A percentile compares a stretch with the other conserved stretches of the same genome.
These are phyloP conservation scores for Oreocharis arfaki DNA, from an alignment of 2,113 vertebrate genomes.

Conservation along the genomic window DNA sequence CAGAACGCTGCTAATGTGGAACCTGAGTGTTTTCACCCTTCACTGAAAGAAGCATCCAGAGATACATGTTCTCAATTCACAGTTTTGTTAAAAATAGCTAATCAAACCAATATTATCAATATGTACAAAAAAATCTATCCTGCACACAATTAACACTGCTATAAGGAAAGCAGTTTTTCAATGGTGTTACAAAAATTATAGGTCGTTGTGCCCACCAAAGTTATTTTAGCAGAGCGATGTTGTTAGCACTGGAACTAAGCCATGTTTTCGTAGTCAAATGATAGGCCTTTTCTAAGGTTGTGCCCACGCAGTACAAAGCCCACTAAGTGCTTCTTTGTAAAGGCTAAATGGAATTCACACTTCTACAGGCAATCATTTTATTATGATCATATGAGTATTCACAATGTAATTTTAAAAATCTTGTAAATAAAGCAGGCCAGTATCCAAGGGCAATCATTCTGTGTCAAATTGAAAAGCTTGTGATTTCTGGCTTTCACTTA, in stretches of 20 bases:
- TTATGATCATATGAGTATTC: conserved; percentile 50
- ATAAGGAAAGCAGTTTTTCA: conserved; percentile 2
- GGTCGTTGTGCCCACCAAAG: neutral
- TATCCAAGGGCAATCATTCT: conserved; percentile 18
- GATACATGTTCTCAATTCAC: neutral
- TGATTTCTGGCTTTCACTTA: conserved; percentile 45
- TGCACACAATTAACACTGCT: neutral
- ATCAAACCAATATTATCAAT: conserved; percentile 16
- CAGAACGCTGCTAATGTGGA: neutral
- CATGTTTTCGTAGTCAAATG: conserved; percentile 59
- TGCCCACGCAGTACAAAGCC: conserved; percentile 43
- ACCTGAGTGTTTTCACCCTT: neutral
- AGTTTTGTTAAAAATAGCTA: neutral
- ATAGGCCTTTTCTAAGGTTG: conserved; percentile 16
- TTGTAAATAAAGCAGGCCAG: conserved; percentile 24
- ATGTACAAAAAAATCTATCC: neutral
- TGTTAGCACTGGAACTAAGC: conserved; percentile 53
- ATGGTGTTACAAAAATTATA: conserved; percentile 8
- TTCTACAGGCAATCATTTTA: conserved; percentile 25
- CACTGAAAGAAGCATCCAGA: neutral
- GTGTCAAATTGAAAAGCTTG: conserved; percentile 9
- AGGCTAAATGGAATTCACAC: conserved; percentile 51
- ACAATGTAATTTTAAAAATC: conserved; percentile 3
- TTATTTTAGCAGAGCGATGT: conserved; percentile 35
- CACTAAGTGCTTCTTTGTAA: conserved; percentile 42